These are phyloP conservation scores for Charina bottae DNA, from an alignment of 2,113 vertebrate genomes.

Conservation along the genomic window DNA sequence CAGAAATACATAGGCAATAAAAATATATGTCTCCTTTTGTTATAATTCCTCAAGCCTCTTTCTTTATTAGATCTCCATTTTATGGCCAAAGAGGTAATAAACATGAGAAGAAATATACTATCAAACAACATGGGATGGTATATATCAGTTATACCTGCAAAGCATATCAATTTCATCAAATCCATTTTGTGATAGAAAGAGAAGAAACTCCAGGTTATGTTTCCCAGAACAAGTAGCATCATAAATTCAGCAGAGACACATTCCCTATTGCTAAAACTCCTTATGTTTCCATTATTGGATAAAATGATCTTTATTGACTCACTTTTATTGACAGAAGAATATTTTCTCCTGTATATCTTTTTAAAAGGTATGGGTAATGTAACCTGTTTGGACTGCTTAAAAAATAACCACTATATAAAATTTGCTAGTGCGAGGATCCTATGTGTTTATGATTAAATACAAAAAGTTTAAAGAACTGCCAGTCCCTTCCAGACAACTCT, in stretches of 20 bases:
- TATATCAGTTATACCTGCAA: slow-evolving; percentile 9
- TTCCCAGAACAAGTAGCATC: background rate
- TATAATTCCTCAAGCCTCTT: background rate
- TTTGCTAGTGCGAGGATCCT: background rate
- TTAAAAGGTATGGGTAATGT: background rate
- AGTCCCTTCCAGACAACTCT: background rate
- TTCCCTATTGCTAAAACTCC: background rate
- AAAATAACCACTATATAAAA: background rate
- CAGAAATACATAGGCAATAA: background rate
- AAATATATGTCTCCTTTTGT: background rate
- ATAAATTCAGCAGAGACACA: background rate
- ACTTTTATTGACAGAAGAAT: background rate
- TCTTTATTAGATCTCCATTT: slow-evolving; percentile 5
- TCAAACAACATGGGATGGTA: background rate
- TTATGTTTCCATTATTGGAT: slow-evolving; percentile 20
- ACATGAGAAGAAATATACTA: background rate
- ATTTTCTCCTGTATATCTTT: background rate
- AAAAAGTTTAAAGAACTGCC: background rate
- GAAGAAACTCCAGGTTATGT: background rate
- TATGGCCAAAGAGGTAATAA: background rate
- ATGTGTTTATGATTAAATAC: background rate
- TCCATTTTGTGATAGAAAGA: background rate
- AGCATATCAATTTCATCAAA: slow-evolving; percentile 18
- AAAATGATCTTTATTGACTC: slow-evolving; percentile 13
- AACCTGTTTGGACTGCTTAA: background rate